Percentiles rank a stretch among this genome's conserved stretches.
Conservation (phyloP, 2,888 invertebrate genomes). For the Eremobia ochroleuca region DNA sequence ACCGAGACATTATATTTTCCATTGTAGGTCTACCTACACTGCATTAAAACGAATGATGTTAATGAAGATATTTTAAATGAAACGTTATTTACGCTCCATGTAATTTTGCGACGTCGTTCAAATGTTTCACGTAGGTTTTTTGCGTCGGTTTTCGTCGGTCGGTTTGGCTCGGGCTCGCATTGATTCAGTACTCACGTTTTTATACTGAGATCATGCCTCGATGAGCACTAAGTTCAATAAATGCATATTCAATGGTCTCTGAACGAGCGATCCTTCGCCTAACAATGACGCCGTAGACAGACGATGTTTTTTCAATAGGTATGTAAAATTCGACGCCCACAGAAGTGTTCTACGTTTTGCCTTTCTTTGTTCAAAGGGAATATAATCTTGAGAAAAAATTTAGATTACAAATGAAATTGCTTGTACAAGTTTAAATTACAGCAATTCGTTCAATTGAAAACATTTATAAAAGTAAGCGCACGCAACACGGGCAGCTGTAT, state of each 20-base stretch:
- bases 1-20: constrained; percentile 76
- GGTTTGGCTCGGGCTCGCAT: constrained; percentile 31
- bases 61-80: constrained; percentile 76
- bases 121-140: constrained; percentile 52
- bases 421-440: constrained; percentile 79
- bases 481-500: constrained; percentile 77
- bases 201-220: constrained; percentile 52
- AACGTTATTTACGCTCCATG: constrained; percentile 61
- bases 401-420: constrained; percentile 73
- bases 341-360: constrained; percentile 30
- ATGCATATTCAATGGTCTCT: constrained; percentile 57
- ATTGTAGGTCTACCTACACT: constrained; percentile 74
- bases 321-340: constrained; percentile 33
- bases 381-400: constrained; percentile 51
- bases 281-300: constrained; percentile 40
- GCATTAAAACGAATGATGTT: constrained; percentile 79
- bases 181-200: constrained; percentile 46
- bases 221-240: constrained; percentile 49
- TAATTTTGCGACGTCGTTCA: constrained; percentile 60
- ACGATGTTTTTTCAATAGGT: constrained; percentile 45
- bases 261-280: constrained; percentile 19
- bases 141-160: constrained; percentile 30
- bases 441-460: constrained; percentile 79
- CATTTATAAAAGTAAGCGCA: constrained; percentile 76
- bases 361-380: constrained; percentile 49